Evolutionary conservation across 2,797 vertebrate species (phyloP).

Genomic region (Clamator glandarius): DNA sequence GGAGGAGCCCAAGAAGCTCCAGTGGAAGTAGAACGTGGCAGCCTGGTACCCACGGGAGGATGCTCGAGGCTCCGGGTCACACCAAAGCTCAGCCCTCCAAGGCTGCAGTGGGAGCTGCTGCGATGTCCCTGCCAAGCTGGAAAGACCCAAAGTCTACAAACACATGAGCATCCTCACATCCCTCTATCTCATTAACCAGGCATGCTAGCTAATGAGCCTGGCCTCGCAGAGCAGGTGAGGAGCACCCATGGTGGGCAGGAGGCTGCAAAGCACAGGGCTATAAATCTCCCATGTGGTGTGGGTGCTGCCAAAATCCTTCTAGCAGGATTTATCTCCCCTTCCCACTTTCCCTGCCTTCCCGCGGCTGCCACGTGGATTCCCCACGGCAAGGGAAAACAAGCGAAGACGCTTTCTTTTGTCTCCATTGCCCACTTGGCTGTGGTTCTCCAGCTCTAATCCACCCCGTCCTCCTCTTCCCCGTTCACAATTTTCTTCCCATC

Average conservation of each 20-base stretch:
- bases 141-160: background rate
- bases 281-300: background rate
- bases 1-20: background rate
- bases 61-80: background rate
- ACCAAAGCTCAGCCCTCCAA: background rate
- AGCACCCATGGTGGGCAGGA: background rate
- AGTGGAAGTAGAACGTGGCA: background rate
- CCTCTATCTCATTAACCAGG: rapidly evolving
- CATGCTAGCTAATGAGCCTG: rapidly evolving
- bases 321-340: background rate
- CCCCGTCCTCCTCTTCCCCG: background rate
- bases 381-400: background rate
- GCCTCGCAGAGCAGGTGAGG: background rate
- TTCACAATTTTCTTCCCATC: background rate
- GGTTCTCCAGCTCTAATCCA: background rate
- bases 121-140: background rate
- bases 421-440: background rate
- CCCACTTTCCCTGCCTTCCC: conserved; percentile 4
- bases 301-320: background rate
- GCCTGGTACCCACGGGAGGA: background rate
- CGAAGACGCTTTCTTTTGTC: conserved; percentile 38
- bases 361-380: conserved; percentile 2
- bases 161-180: rapidly evolving
- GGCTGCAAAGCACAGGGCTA: background rate
- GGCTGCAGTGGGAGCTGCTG: rapidly evolving